Conservation (phyloP, 2,113 vertebrate genomes). For the Sus scrofa region T2T-Sscrofa CM000820.6:78652501-78653000, state of each 20-base stretch:
- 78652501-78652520: neutral
- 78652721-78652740: constrained; percentile 94
- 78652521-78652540: constrained; percentile 17
- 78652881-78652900: constrained; percentile 33
- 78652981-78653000: neutral
- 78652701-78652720: constrained; percentile 97
- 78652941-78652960: neutral
- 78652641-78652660: constrained; percentile 93
- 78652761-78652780: constrained; percentile 85
- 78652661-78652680: constrained; percentile 89
- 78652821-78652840: neutral
- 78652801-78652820: neutral
- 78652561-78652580: constrained; percentile 93
- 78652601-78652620: constrained; percentile 92
- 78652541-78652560: constrained; percentile 84
- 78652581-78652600: constrained; percentile 94
- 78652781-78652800: neutral
- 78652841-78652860: neutral
- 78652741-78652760: constrained; percentile 94
- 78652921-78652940: neutral
- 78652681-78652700: constrained; percentile 82
- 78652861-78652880: neutral
- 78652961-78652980: constrained; percentile 12
- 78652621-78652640: constrained; percentile 94
- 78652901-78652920: neutral